Conservation (phyloP, 2,797 vertebrate genomes). For the Channallabes apus region DNA sequence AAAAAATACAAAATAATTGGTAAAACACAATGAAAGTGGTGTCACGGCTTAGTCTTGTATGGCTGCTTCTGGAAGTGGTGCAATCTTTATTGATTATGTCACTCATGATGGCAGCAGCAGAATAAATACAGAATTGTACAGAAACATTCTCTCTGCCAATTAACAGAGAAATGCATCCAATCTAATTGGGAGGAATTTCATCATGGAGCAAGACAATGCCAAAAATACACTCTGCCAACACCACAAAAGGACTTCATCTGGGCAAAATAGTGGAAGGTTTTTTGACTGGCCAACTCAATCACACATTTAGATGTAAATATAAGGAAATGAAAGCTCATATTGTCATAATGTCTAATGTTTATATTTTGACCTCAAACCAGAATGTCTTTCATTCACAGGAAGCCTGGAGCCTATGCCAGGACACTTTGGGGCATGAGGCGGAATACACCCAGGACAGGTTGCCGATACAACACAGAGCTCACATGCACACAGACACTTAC, state of each 20-base stretch:
- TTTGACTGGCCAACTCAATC: neutral
- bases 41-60: neutral
- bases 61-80: neutral
- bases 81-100: neutral
- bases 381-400: neutral
- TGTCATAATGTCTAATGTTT: neutral
- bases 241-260: neutral
- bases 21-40: neutral
- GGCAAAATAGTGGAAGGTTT: neutral
- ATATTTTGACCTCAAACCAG: neutral
- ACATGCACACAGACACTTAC: too few species aligned
- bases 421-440: too few species aligned
- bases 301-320: neutral
- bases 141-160: neutral
- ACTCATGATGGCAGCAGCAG: neutral
- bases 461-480: too few species aligned
- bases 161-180: neutral
- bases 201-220: too few species aligned
- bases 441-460: too few species aligned
- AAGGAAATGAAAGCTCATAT: neutral
- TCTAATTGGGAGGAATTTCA: neutral
- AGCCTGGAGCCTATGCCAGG: too few species aligned
- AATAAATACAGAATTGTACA: neutral
- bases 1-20: neutral
- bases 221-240: too few species aligned